Evolutionary conservation across 2,888 invertebrate species (phyloP).

Genomic region (Strigamia crassipes): DNA sequence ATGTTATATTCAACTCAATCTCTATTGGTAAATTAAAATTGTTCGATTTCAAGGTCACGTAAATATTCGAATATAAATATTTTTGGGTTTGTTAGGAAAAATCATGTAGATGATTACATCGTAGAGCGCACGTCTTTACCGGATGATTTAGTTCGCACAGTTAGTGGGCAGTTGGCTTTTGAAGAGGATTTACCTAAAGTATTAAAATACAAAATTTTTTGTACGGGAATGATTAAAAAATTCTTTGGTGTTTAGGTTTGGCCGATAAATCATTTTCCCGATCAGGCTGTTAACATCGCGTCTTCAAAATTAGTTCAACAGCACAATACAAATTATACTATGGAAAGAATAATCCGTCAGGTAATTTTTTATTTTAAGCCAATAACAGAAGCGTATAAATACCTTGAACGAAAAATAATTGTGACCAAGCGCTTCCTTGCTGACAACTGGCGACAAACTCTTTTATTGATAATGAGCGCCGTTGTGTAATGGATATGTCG

Average conservation of each 20-base stretch:
- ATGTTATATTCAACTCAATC: constrained; percentile 56
- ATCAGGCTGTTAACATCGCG: constrained; percentile 57
- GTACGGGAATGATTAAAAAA: too few species aligned
- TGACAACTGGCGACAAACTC: too few species aligned
- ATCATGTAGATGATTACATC: constrained; percentile 58
- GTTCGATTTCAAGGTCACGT: background rate
- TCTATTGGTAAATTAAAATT: constrained; percentile 54
- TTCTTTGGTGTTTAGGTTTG: constrained; percentile 55
- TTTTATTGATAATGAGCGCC: too few species aligned
- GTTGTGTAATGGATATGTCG: too few species aligned
- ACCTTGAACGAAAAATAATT: too few species aligned
- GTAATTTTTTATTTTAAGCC: constrained; percentile 52
- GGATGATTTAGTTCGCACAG: constrained; percentile 56
- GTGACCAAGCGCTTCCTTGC: too few species aligned
- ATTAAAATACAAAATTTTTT: too few species aligned
- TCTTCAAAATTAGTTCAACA: constrained; percentile 56
- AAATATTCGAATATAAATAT: background rate
- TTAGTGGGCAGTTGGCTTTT: constrained; percentile 58
- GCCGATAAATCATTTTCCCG: constrained; percentile 59
- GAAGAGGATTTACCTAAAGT: constrained; percentile 56
- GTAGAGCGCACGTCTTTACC: constrained; percentile 59
- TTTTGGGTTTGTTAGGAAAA: constrained; percentile 55
- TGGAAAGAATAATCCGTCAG: constrained; percentile 58
- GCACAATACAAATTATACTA: constrained; percentile 54
- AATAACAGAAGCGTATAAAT: too few species aligned